These are phyloP conservation scores for Amblyopsis rosae DNA, from an alignment of 2,113 vertebrate genomes.

Conservation along the genomic window DNA sequence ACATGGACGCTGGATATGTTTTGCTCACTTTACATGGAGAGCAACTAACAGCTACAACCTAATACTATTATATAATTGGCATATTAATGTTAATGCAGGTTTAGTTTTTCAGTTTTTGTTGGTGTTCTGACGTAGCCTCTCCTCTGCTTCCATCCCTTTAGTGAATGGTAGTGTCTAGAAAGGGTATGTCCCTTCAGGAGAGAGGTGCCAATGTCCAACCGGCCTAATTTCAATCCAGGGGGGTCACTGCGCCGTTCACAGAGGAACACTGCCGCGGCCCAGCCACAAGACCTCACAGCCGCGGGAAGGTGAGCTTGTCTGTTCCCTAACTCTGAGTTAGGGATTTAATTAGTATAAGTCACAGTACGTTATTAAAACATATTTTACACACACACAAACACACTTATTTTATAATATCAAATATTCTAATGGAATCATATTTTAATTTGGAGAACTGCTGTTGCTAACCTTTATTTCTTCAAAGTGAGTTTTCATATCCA, in stretches of 20 bases:
- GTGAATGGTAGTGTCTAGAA: slow-evolving; percentile 99
- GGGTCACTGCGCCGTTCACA: slow-evolving; percentile 99
- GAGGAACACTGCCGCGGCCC: slow-evolving; percentile 99
- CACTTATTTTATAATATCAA: too few species aligned
- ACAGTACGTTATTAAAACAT: too few species aligned
- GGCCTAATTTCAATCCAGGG: slow-evolving; percentile 99
- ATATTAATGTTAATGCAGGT: neutral
- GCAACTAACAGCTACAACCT: neutral
- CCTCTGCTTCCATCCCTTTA: slow-evolving; percentile 54
- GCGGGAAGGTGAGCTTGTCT: slow-evolving; percentile 87
- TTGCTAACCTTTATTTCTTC: too few species aligned
- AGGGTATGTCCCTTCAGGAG: slow-evolving; percentile 99
- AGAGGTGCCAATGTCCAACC: slow-evolving; percentile 99
- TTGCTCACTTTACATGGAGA: neutral
- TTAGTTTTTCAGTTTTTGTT: neutral
- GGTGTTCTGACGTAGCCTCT: slow-evolving; percentile 12
- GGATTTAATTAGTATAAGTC: too few species aligned
- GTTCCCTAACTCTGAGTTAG: too few species aligned
- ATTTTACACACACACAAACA: too few species aligned
- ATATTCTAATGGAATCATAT: too few species aligned
- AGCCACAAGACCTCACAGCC: slow-evolving; percentile 96
- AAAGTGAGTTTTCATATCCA: too few species aligned
- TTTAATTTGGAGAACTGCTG: too few species aligned
- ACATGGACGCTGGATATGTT: too few species aligned
- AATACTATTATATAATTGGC: neutral